Base-by-base conservation (phyloP, 2,113 vertebrate genomes). In the Elaphurus davidianus region DNA sequence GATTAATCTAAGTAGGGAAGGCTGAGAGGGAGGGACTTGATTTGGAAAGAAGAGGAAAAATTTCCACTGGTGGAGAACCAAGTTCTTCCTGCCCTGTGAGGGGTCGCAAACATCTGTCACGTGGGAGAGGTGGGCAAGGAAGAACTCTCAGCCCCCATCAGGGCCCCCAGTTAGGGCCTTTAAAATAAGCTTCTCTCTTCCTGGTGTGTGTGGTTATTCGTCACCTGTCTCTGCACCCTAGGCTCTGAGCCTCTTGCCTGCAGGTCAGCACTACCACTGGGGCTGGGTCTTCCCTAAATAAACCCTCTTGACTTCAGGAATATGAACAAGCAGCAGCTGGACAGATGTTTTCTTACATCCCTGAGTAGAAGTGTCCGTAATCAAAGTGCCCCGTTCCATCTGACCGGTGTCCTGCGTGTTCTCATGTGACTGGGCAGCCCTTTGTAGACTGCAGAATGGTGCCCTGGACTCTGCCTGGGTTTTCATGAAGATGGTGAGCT, bases 371-470 rank as follows among this genome's bases (percentile, higher is more conserved):
- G 50, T 47, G 52, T 59, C 54, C 14, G 8, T 36, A 10, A 2
- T 17, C 59, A 25, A 1, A 12, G 74, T 25, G 89, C 47, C 7
- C 40, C 6, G 1, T 36, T 40, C 84, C 4, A 5, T 27, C 15
- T 16, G 3, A 28, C n/a, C 12, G 0, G 4, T 0, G 23, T 7
- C 50, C 23, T 81, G 43, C 1, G 0, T 1, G 1, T 28, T 78
- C 30, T 71, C 1, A 17, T 45, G 0, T 43, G 5, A 10, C 71
- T 1, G 8, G n/a, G n/a, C 36, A 13, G 1, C 43, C 55, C 85
- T 82, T 25, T 0, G 36, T 5, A 82, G 60, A 4, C 59, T 5
- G 7, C 33, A 14, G 28, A 12, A 6, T 28, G 23, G 23, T 40
- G 45, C 60, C n/a, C 36, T 52, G 28, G 43, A 12, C 76, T 30